Base-by-base conservation (phyloP, 2,888 invertebrate species). In the Brachylomia viminalis region DNA sequence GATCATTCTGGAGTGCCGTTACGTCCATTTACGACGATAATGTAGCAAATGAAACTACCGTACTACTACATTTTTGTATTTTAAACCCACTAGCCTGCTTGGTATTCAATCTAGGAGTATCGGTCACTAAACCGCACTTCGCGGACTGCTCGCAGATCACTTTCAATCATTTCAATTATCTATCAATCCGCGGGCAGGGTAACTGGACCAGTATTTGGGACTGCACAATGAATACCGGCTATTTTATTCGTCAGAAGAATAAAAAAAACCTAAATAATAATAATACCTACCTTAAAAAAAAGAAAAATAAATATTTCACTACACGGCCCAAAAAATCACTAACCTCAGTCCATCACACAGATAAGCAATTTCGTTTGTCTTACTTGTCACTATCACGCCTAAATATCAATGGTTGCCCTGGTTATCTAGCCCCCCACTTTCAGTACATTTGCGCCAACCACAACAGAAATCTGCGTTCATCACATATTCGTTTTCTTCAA, bases 151-250 rank as follows among this genome's bases (percentile, higher is more conserved):
- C 54, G 49, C 65, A 73, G 85, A 87, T 82, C 77, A 87, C 87
- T 87, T 87, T 79, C 86, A 79, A 85, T 86, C 52, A 85, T 71
- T 79, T 64, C 70, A 66, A 77, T n/a, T 70, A 67, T 61, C 56
- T 70, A 67, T 62, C 59, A 33, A 61, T 64, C 23, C 66, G 69
- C 23, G 64, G 56, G 17, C 10, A 82, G 64, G 83, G 83, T 77
- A 45, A n/a, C 6, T 61, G 33, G 5, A 54, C 68, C 65, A 38
- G 10, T 47, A 2, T 0, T 17, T 70, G 15, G 1, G 0, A 27
- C 13, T 30, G 33, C 15, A 13, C 15, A 23, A 30, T 20, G 42
- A 59, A 20, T 10, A 2, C 13, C 17, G 11, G 27, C 5, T 58
- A 27, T 13, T 45, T 52, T 20, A 23, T 38, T 33, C n/a, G 27